Conservation (phyloP, 2,888 invertebrate genomes). For the Bugulina stolonifera region DNA sequence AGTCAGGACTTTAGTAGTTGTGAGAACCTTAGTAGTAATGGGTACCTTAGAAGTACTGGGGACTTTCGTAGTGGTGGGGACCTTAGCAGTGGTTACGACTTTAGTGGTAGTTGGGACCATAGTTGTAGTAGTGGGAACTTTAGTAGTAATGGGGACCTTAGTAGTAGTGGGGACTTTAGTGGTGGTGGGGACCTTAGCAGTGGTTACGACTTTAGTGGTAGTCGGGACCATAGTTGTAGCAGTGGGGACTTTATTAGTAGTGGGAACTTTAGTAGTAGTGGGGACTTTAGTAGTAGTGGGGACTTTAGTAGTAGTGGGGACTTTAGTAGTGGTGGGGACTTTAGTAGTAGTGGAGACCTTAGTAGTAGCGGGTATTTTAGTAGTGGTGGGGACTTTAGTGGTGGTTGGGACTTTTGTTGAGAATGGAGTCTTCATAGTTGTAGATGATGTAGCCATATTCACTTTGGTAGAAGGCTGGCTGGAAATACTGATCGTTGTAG, state of each 20-base stretch:
- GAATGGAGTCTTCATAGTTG: background rate
- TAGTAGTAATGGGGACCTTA: background rate
- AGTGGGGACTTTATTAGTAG: conserved; percentile 3
- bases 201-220: too few relatives aligned
- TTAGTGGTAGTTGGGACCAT: background rate
- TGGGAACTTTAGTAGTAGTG: conserved; percentile 6
- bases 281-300: background rate
- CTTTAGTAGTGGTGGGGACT: background rate
- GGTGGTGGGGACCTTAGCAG: too few relatives aligned
- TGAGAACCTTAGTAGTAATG: background rate
- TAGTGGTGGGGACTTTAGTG: background rate
- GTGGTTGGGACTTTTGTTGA: background rate
- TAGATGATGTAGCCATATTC: background rate
- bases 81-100: background rate
- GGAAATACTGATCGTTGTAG: background rate
- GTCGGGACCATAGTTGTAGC: background rate
- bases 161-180: too few relatives aligned
- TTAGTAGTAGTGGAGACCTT: background rate
- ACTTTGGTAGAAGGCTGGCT: background rate
- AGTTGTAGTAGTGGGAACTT: background rate
- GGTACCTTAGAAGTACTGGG: background rate
- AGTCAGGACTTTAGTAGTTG: background rate
- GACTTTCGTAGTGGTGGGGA: background rate
- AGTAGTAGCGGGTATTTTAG: background rate
- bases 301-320: conserved; percentile 19